Conservation (phyloP, 2,888 invertebrate genomes). For the Meiosimyza decipiens region DNA sequence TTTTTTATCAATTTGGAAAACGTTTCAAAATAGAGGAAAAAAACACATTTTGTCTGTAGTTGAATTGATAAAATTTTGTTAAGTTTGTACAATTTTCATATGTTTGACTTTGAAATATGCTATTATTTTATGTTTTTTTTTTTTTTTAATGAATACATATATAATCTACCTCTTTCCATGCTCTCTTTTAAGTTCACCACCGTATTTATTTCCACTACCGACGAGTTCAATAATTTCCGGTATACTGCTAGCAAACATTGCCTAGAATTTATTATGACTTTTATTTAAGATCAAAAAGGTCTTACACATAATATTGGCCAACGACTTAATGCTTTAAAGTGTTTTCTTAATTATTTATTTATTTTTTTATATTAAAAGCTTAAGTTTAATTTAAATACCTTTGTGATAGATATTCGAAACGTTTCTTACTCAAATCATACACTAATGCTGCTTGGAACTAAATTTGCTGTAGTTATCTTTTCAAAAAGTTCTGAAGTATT, state of each 20-base stretch:
- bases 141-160: slow-evolving; percentile 38
- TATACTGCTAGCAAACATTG: slow-evolving; percentile 99
- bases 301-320: no score
- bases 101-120: slow-evolving; percentile 32
- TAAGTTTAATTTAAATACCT: no score
- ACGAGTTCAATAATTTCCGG: slow-evolving; percentile 99
- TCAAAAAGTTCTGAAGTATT: no score
- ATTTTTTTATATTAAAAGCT: not conserved
- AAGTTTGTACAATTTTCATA: slow-evolving; percentile 28
- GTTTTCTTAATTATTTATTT: not conserved
- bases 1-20: slow-evolving; percentile 39
- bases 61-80: slow-evolving; percentile 24
- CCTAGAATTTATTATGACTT: slow-evolving; percentile 75
- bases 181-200: slow-evolving; percentile 99
- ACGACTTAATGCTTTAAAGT: not conserved
- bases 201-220: slow-evolving; percentile 99
- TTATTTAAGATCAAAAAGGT: no score
- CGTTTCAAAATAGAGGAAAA: slow-evolving; percentile 13
- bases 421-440: no score
- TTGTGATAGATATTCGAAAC: no score
- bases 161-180: slow-evolving; percentile 95
- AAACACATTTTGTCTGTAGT: slow-evolving; percentile 38
- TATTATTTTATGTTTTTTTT: slow-evolving; percentile 43
- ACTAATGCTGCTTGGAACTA: no score
- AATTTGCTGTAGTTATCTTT: no score